Percentiles rank a stretch among this genome's conserved stretches.
Evolutionary conservation across 64 coral and sea anemone species (phyloP).

Genomic region (Orbicella faveolata): DNA sequence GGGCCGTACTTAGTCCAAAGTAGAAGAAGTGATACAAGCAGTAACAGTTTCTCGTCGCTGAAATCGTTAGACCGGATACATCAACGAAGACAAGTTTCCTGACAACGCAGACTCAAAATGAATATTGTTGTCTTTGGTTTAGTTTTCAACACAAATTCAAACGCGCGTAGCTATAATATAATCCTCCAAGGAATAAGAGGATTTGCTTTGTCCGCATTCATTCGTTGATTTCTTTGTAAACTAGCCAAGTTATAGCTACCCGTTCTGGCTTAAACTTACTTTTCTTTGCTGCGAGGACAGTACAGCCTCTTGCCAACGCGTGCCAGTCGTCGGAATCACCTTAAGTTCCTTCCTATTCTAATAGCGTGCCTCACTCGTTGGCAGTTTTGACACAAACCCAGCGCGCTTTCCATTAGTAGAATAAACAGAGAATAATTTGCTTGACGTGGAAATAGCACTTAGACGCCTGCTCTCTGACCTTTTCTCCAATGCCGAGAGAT

Average conservation of each 20-base stretch:
- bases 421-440: slow-evolving; percentile 46
- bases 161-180: neutral
- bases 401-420: slow-evolving; percentile 37
- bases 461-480: slow-evolving; percentile 44
- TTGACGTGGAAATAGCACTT: slow-evolving; percentile 33
- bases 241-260: too few species aligned
- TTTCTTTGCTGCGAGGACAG: neutral
- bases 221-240: neutral
- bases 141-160: slow-evolving; percentile 19
- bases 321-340: neutral
- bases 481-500: neutral
- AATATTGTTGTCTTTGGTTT: neutral
- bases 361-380: slow-evolving; percentile 20
- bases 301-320: neutral
- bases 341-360: neutral
- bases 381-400: slow-evolving; percentile 21
- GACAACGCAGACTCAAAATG: neutral
- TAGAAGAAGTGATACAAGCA: neutral
- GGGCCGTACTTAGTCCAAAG: neutral
- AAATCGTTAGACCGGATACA: neutral
- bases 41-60: neutral
- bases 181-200: slow-evolving; percentile 1
- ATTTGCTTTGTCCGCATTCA: neutral
- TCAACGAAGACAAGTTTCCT: neutral
- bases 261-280: slow-evolving; percentile 4